Base-by-base conservation (phyloP, 2,888 invertebrate species). In the Lycia hirtaria region DNA sequence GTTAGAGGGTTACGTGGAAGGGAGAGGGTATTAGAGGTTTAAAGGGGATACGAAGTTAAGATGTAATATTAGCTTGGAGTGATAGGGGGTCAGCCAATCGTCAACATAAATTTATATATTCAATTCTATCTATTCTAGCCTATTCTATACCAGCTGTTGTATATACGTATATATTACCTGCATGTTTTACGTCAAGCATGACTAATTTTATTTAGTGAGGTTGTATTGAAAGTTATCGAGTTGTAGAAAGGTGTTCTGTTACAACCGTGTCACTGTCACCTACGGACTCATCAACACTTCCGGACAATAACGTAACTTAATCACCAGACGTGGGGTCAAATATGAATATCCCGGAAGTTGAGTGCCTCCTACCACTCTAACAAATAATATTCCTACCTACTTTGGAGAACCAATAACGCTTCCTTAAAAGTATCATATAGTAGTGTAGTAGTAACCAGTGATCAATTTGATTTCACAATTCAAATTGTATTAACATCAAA, bases 281-380 rank as follows among this genome's bases (percentile, higher is more conserved):
- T 37, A 28, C 37, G 20, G 33, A 19, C 37, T 49, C 38, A 49
- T 49, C 49, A 49, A 30, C 19, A 38, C 38, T 17, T 37, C 28
- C 38, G 38, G 2, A 14, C 38, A 9, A 49, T 28, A 28, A n/a
- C 28, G 48, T 48, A 37, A 48, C 33, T 17, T 7, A 12, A 48
- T 37, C 37, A 14, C 12, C 33, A 12, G 6, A 33, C 10, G 15
- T 5, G 24, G 22, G 47, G 26, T 37, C 9, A 10, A 3, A 6
- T 9, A 6, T 15, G 19, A 9, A 44, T 32, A 1, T 30, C 17
- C 32, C 44, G 44, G 44, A 44, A 44, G 20, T 44, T 30, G 14
- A 7, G 7, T 19, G 6, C 6, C 20, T 9, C 12, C 12, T 30
- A 30, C 5, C 12, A 30, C 30, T 12, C 12, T 12, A 30, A 12